Conservation (phyloP, 2,888 invertebrate genomes). For the Pyralis farinalis region DNA sequence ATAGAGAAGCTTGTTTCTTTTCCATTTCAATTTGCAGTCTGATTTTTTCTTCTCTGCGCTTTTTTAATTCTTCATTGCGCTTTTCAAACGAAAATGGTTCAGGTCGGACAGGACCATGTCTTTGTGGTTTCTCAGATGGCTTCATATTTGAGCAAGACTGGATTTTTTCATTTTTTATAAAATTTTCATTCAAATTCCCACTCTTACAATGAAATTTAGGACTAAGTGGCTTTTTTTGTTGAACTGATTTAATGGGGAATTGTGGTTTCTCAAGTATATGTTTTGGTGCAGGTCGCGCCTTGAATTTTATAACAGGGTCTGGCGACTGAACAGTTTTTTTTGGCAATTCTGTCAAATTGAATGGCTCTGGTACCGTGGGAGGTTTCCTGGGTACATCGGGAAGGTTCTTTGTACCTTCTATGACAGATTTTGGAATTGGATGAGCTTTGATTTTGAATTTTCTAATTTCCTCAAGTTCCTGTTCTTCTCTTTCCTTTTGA, state of each 20-base stretch:
- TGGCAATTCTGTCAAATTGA: slow-evolving; percentile 81
- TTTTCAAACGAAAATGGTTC: slow-evolving; percentile 87
- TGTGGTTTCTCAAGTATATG: slow-evolving; percentile 67
- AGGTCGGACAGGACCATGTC: slow-evolving; percentile 48
- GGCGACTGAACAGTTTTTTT: slow-evolving; percentile 54
- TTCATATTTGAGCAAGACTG: slow-evolving; percentile 10
- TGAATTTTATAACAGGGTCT: slow-evolving; percentile 57
- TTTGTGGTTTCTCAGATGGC: slow-evolving; percentile 28
- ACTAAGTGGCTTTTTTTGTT: slow-evolving; percentile 47
- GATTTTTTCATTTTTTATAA: slow-evolving; percentile 26
- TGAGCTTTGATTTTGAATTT: slow-evolving; percentile 85
- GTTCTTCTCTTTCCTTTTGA: slow-evolving; percentile 81
- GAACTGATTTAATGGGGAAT: slow-evolving; percentile 48
- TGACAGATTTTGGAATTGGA: slow-evolving; percentile 82
- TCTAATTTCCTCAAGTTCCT: slow-evolving; percentile 83
- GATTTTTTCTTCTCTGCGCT: slow-evolving; percentile 82
- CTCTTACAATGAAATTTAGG: slow-evolving; percentile 61
- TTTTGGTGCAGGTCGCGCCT: slow-evolving; percentile 84
- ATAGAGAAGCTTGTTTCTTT: slow-evolving; percentile 81
- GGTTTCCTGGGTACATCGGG: slow-evolving; percentile 77
- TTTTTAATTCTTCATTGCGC: slow-evolving; percentile 78
- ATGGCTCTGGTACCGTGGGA: slow-evolving; percentile 82
- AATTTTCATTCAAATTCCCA: slow-evolving; percentile 33
- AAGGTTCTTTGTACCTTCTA: slow-evolving; percentile 72
- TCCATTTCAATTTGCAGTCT: slow-evolving; percentile 80